Conservation (phyloP, 1,140 invertebrate genomes). For the Trichonephila clavata region DNA sequence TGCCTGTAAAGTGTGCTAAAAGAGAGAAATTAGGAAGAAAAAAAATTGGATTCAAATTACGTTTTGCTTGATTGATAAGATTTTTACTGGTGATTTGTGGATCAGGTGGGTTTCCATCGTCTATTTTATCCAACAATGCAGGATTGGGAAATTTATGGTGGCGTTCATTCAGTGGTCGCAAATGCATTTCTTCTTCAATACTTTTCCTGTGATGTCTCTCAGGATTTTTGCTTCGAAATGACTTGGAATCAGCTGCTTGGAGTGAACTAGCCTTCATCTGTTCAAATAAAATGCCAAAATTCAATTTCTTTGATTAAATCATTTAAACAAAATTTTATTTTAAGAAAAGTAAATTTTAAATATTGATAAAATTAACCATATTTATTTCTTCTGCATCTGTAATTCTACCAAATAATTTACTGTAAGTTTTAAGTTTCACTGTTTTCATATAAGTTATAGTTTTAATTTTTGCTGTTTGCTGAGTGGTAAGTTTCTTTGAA, state of each 20-base stretch:
- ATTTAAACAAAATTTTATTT: neutral
- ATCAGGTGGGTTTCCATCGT: neutral
- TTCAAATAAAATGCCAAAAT: neutral
- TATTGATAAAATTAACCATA: too few relatives aligned
- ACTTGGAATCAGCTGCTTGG: constrained; percentile 18
- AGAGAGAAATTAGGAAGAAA: too few relatives aligned
- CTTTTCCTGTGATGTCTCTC: constrained; percentile 70
- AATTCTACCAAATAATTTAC: too few relatives aligned
- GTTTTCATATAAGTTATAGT: too few relatives aligned
- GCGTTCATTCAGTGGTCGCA: constrained; percentile 61
- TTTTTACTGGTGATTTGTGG: constrained; percentile 44
- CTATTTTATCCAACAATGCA: constrained; percentile 26
- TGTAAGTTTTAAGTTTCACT: too few relatives aligned
- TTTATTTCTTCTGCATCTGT: too few relatives aligned
- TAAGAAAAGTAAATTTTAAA: too few relatives aligned
- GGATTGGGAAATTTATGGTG: constrained; percentile 73
- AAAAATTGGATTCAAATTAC: neutral
- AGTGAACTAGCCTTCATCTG: neutral
- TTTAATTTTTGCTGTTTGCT: too few relatives aligned
- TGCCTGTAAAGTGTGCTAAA: too few relatives aligned
- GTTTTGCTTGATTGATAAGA: constrained; percentile 49
- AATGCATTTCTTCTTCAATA: constrained; percentile 73
- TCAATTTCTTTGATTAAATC: neutral
- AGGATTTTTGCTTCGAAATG: constrained; percentile 36
- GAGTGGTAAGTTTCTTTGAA: too few relatives aligned